Evolutionary conservation across 2,113 vertebrate species (phyloP).

Genomic region (Helogale parvula): DNA sequence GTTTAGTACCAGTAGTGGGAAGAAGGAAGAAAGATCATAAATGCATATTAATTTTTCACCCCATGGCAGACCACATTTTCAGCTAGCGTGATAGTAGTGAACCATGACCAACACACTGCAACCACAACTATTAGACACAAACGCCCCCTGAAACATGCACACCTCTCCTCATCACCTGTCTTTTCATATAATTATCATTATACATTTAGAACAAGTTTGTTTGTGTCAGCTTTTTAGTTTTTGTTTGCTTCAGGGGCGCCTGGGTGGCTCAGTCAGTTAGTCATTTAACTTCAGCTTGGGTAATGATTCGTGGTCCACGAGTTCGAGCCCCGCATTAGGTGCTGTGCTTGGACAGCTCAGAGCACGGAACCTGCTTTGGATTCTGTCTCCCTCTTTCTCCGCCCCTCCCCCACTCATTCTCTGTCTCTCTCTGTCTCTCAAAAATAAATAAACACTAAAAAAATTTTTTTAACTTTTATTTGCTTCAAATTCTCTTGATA

Average conservation of each 20-base stretch:
- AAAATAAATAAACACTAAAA: too few species aligned
- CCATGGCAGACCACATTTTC: background rate
- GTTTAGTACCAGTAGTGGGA: background rate
- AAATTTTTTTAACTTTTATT: background rate
- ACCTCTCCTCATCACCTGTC: background rate
- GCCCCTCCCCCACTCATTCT: too few species aligned
- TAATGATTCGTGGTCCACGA: too few species aligned
- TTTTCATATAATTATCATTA: background rate
- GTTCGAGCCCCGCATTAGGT: too few species aligned
- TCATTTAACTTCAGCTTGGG: too few species aligned
- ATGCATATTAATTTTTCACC: background rate
- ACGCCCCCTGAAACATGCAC: background rate
- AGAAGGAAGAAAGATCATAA: background rate
- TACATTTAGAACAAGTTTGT: background rate
- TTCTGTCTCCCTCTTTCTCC: too few species aligned
- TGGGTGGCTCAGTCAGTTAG: too few species aligned
- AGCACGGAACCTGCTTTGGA: too few species aligned
- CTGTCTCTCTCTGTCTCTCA: too few species aligned
- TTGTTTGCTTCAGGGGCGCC: background rate
- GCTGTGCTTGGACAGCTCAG: too few species aligned
- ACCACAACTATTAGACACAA: background rate
- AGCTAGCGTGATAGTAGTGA: background rate
- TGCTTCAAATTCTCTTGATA: background rate
- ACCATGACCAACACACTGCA: background rate
- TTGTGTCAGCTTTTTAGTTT: background rate